Conservation (phyloP, 2,113 vertebrate genomes). For the Lepisosteus osseus region DNA sequence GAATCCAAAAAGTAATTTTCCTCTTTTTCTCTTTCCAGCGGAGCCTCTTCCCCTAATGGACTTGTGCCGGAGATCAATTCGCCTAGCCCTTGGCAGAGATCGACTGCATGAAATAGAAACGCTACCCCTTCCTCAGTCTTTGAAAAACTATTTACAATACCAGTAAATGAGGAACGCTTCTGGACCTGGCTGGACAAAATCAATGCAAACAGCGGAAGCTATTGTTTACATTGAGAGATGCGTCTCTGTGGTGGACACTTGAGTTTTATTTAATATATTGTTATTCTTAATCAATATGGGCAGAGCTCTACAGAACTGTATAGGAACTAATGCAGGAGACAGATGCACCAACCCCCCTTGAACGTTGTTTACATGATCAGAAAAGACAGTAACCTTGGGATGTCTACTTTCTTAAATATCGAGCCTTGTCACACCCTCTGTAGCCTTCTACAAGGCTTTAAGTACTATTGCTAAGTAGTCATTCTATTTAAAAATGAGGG, state of each 20-base stretch:
- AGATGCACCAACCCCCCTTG: neutral
- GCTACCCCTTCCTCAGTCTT: conserved; percentile 88
- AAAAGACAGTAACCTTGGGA: conserved; percentile 9
- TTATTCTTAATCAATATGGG: conserved; percentile 41
- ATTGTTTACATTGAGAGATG: conserved; percentile 67
- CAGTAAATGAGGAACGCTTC: conserved; percentile 70
- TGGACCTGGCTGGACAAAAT: conserved; percentile 51
- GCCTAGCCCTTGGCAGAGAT: conserved; percentile 85
- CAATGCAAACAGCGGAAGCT: conserved; percentile 61
- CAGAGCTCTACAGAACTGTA: conserved; percentile 45
- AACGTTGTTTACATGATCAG: no score
- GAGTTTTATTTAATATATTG: conserved; percentile 59
- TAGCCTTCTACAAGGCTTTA: neutral
- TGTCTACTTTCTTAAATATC: neutral
- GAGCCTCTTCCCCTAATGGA: conserved; percentile 95
- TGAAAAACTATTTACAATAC: conserved; percentile 98
- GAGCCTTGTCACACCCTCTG: neutral
- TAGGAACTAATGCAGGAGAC: conserved; percentile 41
- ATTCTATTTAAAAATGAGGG: neutral
- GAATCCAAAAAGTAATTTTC: neutral
- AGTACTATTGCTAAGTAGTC: no score
- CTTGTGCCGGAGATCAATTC: conserved; percentile 88
- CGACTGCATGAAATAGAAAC: conserved; percentile 86
- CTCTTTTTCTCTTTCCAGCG: conserved; percentile 59
- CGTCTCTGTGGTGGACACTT: conserved; percentile 56